These are phyloP conservation scores for Elegia similella DNA, from an alignment of 2,888 invertebrate genomes.

Conservation along the genomic window DNA sequence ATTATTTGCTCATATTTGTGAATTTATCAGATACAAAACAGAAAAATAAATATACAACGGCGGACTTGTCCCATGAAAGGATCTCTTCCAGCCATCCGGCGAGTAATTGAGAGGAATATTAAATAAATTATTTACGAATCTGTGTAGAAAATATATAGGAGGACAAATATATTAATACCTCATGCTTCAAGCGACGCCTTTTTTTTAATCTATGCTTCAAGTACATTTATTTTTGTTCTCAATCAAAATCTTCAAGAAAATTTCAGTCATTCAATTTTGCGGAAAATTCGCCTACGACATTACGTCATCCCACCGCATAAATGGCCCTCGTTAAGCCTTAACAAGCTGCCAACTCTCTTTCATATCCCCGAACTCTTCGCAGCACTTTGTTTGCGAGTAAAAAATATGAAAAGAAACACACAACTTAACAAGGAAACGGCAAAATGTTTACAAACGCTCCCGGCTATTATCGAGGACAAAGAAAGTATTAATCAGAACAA, in stretches of 20 bases:
- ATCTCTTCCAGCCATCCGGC: too few relatives aligned
- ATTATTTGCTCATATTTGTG: too few relatives aligned
- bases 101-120: too few relatives aligned
- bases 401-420: background rate
- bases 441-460: constrained; percentile 31
- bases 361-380: background rate
- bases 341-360: constrained; percentile 24
- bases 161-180: too few relatives aligned
- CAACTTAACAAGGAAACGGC: background rate
- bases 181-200: too few relatives aligned
- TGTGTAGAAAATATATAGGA: too few relatives aligned
- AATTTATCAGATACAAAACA: too few relatives aligned
- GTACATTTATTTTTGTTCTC: too few relatives aligned
- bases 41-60: too few relatives aligned
- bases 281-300: background rate
- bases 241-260: background rate
- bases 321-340: constrained; percentile 27
- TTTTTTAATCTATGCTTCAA: too few relatives aligned
- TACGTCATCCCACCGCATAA: constrained; percentile 18
- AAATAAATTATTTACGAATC: too few relatives aligned
- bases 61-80: too few relatives aligned
- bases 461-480: constrained; percentile 38
- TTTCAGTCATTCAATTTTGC: background rate
- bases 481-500: constrained; percentile 52
- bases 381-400: background rate